These are phyloP conservation scores for Rhagophthalmus giganteus DNA, from an alignment of 2,888 invertebrate genomes.

Conservation along the genomic window DNA sequence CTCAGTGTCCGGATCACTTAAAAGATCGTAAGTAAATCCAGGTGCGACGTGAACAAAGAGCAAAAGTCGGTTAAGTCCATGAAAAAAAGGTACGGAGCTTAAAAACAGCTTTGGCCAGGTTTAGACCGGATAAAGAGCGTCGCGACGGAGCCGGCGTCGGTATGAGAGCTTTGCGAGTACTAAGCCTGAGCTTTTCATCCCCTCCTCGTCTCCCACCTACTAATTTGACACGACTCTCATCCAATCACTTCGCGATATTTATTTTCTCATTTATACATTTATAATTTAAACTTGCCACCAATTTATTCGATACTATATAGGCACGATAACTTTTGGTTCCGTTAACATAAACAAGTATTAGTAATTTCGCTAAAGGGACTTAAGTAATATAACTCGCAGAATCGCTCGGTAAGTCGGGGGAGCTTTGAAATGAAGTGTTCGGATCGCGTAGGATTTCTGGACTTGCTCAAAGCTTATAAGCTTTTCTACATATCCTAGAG, in stretches of 20 bases:
- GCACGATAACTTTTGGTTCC: conserved; percentile 17
- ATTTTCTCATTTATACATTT: conserved; percentile 53
- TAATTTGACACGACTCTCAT: conserved; percentile 51
- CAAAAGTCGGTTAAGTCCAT: conserved; percentile 56
- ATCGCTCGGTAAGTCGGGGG: conserved; percentile 19
- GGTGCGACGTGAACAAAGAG: conserved; percentile 55
- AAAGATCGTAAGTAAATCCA: conserved; percentile 53
- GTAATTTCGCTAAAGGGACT: conserved; percentile 6
- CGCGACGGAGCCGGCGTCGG: conserved; percentile 57
- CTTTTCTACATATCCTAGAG: conserved; percentile 44
- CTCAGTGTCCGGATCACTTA: conserved; percentile 49
- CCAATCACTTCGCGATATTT: conserved; percentile 51
- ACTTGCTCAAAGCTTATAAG: conserved; percentile 34
- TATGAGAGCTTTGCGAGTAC: conserved; percentile 56
- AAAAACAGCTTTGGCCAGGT: conserved; percentile 56
- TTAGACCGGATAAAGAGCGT: conserved; percentile 58
- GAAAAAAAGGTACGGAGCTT: conserved; percentile 56
- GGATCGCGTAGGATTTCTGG: conserved; percentile 35
- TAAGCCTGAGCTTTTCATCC: conserved; percentile 51
- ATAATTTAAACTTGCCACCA: conserved; percentile 26
- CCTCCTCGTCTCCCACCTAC: conserved; percentile 41
- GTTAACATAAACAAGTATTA: conserved; percentile 1
- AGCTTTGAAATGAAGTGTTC: conserved; percentile 30
- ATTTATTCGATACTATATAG: conserved; percentile 12
- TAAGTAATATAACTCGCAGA: conserved; percentile 25